Conservation (phyloP, 1,140 invertebrate species). For the Hycleus phaleratus region DNA sequence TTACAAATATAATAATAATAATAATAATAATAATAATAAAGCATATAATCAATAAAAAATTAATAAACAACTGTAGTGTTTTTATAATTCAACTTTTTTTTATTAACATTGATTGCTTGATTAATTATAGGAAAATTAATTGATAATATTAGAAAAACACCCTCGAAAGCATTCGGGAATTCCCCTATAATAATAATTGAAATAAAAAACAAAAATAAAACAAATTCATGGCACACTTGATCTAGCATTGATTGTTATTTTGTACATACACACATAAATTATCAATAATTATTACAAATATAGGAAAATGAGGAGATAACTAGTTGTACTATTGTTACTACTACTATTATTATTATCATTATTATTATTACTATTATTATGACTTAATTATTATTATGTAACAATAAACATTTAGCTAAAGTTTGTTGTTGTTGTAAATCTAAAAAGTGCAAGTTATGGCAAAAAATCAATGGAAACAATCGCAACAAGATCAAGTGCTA, state of each 20-base stretch:
- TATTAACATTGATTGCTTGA: no score
- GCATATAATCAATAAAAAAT: neutral
- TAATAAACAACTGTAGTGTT: neutral
- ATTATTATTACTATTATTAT: slow-evolving; percentile 3
- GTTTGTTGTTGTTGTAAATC: neutral
- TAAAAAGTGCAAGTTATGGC: neutral
- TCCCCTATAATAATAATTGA: neutral
- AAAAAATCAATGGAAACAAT: neutral
- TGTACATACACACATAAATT: slow-evolving; percentile 7
- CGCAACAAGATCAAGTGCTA: no score
- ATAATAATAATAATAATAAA: neutral
- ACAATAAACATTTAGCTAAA: slow-evolving; percentile 24
- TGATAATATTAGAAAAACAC: no score
- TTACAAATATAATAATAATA: neutral
- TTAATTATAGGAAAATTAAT: no score
- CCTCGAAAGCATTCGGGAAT: neutral
- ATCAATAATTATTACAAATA: neutral
- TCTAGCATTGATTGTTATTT: neutral
- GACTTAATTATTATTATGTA: slow-evolving; percentile 20
- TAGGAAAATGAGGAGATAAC: neutral
- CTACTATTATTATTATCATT: neutral
- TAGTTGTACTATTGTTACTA: no score
- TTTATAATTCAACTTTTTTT: neutral
- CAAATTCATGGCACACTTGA: neutral
- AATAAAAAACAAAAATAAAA: neutral